These are phyloP conservation scores for Liparis tanakae DNA, from an alignment of 2,797 vertebrate species.

Conservation along the genomic window DNA sequence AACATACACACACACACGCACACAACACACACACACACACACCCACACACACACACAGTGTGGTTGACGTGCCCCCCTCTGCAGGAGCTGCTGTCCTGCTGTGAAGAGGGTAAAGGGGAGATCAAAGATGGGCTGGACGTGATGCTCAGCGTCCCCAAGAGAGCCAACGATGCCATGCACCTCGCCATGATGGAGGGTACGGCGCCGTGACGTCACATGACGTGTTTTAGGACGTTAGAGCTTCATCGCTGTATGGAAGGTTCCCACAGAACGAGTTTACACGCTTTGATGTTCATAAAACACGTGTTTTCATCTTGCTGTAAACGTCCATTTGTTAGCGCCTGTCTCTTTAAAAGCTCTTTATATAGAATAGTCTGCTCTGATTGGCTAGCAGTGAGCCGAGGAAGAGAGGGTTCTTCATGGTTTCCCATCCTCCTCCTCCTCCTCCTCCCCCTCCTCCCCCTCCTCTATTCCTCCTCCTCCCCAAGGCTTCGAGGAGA, in stretches of 20 bases:
- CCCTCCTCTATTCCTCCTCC: background rate
- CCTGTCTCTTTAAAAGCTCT: no score
- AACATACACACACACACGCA: background rate
- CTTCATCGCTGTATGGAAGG: background rate
- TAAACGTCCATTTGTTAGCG: background rate
- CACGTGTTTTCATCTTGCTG: background rate
- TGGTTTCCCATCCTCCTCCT: background rate
- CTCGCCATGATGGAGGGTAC: constrained; percentile 98
- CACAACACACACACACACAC: no score
- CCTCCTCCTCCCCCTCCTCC: background rate
- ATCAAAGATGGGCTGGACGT: constrained; percentile 98
- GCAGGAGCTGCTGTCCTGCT: constrained; percentile 96
- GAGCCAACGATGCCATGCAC: constrained; percentile 98
- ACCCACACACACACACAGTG: background rate
- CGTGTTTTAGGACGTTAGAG: background rate
- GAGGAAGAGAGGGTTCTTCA: background rate
- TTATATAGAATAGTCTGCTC: no score
- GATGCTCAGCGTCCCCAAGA: constrained; percentile 97
- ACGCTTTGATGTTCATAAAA: background rate
- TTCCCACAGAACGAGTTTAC: background rate
- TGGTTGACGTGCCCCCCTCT: background rate
- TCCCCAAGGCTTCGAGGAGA: constrained; percentile 93
- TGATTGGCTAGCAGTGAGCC: background rate
- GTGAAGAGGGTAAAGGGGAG: constrained; percentile 98
- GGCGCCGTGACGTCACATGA: no score